Conservation (phyloP, 2,888 invertebrate species). For the Papilio demoleus region DNA sequence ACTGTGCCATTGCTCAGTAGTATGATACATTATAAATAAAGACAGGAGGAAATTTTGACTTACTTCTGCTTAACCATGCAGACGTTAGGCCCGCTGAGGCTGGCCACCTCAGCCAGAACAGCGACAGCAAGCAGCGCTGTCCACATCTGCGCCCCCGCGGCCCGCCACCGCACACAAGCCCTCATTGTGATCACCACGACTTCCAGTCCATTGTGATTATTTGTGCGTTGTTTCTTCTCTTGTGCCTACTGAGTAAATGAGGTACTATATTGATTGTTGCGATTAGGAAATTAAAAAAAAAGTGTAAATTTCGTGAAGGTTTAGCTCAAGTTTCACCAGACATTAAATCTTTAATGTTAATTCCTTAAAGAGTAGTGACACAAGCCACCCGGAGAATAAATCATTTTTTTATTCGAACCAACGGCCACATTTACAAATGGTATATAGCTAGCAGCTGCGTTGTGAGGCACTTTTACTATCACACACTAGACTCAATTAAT, state of each 20-base stretch:
- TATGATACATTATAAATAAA: neutral
- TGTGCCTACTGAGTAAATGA: neutral
- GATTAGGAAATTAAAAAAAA: too few relatives aligned
- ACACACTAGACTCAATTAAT: constrained; percentile 52
- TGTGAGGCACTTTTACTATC: constrained; percentile 42
- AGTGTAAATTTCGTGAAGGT: too few relatives aligned
- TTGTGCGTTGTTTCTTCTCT: constrained; percentile 22
- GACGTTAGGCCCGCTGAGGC: constrained; percentile 75
- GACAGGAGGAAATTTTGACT: constrained; percentile 49
- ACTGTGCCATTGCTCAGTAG: too few relatives aligned
- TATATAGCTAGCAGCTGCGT: constrained; percentile 9
- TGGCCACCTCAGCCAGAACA: constrained; percentile 56
- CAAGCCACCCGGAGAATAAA: too few relatives aligned
- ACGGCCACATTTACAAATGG: neutral
- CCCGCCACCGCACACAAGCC: constrained; percentile 18
- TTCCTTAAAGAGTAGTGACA: too few relatives aligned
- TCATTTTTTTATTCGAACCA: neutral
- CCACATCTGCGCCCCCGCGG: constrained; percentile 59
- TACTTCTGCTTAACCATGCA: constrained; percentile 81
- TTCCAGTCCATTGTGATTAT: constrained; percentile 56
- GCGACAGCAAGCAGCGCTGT: constrained; percentile 53
- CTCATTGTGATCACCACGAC: constrained; percentile 39
- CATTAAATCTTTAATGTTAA: too few relatives aligned
- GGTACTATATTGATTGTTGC: neutral
- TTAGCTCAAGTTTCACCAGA: too few relatives aligned